These are phyloP conservation scores for Himalopsyche phryganea DNA, from an alignment of 1,140 invertebrate species.

Conservation along the genomic window DNA sequence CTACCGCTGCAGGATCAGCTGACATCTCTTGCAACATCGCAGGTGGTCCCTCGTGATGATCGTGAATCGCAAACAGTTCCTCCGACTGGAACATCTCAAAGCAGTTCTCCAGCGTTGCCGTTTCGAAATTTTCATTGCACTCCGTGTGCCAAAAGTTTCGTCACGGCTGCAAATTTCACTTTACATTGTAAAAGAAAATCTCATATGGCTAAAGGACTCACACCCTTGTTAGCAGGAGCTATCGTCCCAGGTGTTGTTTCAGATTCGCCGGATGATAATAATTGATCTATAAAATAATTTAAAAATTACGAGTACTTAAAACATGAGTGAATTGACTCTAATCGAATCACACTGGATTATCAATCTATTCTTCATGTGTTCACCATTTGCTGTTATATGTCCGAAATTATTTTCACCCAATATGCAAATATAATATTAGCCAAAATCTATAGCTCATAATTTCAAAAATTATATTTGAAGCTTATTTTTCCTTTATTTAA, in stretches of 20 bases:
- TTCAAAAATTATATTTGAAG: too few species aligned
- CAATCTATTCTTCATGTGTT: too few species aligned
- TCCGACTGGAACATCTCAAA: neutral
- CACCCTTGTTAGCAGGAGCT: neutral
- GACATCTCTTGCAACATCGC: neutral
- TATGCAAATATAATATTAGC: too few species aligned
- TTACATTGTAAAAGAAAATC: slow-evolving; percentile 37
- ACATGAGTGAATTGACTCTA: too few species aligned
- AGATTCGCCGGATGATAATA: too few species aligned
- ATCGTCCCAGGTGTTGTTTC: neutral
- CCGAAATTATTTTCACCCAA: too few species aligned
- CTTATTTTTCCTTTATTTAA: too few species aligned
- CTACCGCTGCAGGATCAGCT: neutral
- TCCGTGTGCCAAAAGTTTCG: slow-evolving; percentile 49
- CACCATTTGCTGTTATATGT: too few species aligned
- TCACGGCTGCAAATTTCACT: slow-evolving; percentile 40
- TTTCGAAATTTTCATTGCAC: slow-evolving; percentile 6
- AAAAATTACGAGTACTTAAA: too few species aligned
- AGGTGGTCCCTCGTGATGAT: neutral
- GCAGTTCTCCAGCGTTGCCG: neutral
- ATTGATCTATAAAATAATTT: too few species aligned
- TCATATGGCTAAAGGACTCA: slow-evolving; percentile 17
- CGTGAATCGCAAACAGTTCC: neutral
- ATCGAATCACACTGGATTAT: too few species aligned
- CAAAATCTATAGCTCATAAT: too few species aligned